Base-by-base conservation (phyloP, 2,888 invertebrate species). In the Venustoraphidia nigricollis region DNA sequence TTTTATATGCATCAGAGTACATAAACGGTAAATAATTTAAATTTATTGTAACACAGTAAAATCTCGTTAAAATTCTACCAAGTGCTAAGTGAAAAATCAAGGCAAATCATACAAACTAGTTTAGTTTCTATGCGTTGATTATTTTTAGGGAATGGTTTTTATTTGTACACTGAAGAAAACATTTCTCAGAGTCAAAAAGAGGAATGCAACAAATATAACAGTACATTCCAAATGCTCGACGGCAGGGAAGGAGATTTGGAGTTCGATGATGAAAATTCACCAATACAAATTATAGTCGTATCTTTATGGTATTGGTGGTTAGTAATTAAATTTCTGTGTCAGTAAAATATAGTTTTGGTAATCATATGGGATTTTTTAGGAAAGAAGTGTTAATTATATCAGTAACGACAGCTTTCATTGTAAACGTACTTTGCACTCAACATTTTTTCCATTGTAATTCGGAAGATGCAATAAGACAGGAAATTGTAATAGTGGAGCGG, bases 231-330 rank as follows among this genome's bases (percentile, higher is more conserved):
- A 3, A 5, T 6, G 27, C 17, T 3, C 4, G 17, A 17, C 17
- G 17, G 4, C 4, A 17, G 17, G 2, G 53, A 49, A 35, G 44
- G 45, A 36, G 46, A 44, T n/a, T n/a, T n/a, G n/a, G n/a, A n/a
- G n/a, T n/a, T n/a, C n/a, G n/a, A 71, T 35, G 73, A 73, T n/a
- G 66, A 70, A 27, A 74, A 76, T 50, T 76, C 76, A 9, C 76
- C 80, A 13, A 76, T 81, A 0, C 78, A 81, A 62, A 74, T 83
- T 2, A 79, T 84, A 52, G 80, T 83, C 40, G 75, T 78, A 10
- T 83, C 85, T 0, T 65, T 89, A 0, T 87, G 85, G 82, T 79
- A 79, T 63, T 88, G 84, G 81, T 89, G 82, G 76, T 73, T 61
- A 58, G 69, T 63, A 51, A 34, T 27, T 36, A 11, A 46, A 38